These are phyloP conservation scores for Phainopepla nitens DNA, from an alignment of 2,113 vertebrate species.

Conservation along the genomic window DNA sequence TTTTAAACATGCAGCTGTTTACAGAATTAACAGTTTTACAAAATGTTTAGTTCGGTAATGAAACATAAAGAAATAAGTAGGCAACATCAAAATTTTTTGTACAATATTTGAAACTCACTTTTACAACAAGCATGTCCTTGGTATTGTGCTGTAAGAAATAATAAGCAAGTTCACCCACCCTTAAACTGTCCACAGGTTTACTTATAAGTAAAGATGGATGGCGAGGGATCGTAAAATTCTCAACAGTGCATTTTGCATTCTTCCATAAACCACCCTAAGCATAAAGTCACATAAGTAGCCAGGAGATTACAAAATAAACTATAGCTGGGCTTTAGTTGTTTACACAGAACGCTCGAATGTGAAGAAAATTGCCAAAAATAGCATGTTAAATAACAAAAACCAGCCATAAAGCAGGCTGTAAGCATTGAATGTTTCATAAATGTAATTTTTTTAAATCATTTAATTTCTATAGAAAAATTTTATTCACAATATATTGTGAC, in stretches of 20 bases:
- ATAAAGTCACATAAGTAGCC: slow-evolving; percentile 68
- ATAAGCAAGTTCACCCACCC: slow-evolving; percentile 66
- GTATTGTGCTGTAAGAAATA: slow-evolving; percentile 80
- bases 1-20: slow-evolving; percentile 90
- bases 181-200: slow-evolving; percentile 75
- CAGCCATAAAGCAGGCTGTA: slow-evolving; percentile 81
- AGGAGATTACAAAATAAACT: slow-evolving; percentile 75
- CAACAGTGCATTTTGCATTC: slow-evolving; percentile 72
- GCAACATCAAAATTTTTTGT: slow-evolving; percentile 70
- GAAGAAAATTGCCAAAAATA: slow-evolving; percentile 76
- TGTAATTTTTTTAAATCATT: slow-evolving; percentile 78
- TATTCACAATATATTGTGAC: slow-evolving; percentile 84
- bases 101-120: slow-evolving; percentile 75
- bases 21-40: slow-evolving; percentile 83
- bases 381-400: slow-evolving; percentile 76
- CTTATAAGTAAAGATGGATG: slow-evolving; percentile 70
- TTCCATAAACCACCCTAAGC: slow-evolving; percentile 65
- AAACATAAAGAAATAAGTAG: slow-evolving; percentile 76
- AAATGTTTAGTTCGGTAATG: slow-evolving; percentile 76
- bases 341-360: slow-evolving; percentile 68
- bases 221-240: slow-evolving; percentile 66
- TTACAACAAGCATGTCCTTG: slow-evolving; percentile 79
- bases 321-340: slow-evolving; percentile 69
- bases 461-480: slow-evolving; percentile 89
- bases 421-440: slow-evolving; percentile 80